A percentile compares a stretch with the other conserved stretches of the same genome.
These are phyloP conservation scores for Halcyon badia DNA, from an alignment of 2,797 vertebrate genomes.

Conservation along the genomic window DNA sequence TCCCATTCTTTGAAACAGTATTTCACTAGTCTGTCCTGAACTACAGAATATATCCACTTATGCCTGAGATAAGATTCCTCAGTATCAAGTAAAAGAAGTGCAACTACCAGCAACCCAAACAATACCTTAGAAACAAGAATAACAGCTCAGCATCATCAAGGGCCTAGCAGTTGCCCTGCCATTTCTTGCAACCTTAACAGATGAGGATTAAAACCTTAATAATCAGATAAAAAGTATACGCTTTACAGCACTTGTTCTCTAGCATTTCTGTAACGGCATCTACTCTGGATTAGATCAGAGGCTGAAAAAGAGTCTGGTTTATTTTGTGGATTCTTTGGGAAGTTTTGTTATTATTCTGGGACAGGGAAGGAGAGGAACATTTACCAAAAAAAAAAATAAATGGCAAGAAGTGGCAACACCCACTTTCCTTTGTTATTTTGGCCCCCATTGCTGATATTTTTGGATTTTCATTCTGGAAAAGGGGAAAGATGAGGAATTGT, in stretches of 20 bases:
- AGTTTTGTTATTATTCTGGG: constrained; percentile 23
- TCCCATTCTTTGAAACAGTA: neutral
- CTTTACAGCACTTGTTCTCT: neutral
- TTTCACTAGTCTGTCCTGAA: neutral
- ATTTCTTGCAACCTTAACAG: neutral
- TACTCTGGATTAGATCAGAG: neutral
- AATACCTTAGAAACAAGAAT: neutral
- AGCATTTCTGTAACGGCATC: neutral
- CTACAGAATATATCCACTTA: neutral
- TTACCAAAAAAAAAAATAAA: neutral
- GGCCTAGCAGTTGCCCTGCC: neutral
- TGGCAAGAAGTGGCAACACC: constrained; percentile 21
- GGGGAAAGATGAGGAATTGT: constrained; percentile 46
- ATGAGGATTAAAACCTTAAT: neutral
- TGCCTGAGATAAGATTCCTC: neutral
- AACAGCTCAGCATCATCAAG: neutral
- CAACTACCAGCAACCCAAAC: neutral
- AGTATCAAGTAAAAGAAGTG: neutral
- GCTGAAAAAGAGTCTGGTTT: neutral
- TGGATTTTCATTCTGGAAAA: constrained; percentile 62
- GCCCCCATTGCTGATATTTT: constrained; percentile 1
- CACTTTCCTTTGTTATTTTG: constrained; percentile 53
- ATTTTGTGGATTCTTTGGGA: neutral
- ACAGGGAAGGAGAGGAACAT: neutral
- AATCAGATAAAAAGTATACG: neutral